These are phyloP conservation scores for Drosophila murphyi DNA, from an alignment of 1,140 invertebrate genomes.

Conservation along the genomic window DNA sequence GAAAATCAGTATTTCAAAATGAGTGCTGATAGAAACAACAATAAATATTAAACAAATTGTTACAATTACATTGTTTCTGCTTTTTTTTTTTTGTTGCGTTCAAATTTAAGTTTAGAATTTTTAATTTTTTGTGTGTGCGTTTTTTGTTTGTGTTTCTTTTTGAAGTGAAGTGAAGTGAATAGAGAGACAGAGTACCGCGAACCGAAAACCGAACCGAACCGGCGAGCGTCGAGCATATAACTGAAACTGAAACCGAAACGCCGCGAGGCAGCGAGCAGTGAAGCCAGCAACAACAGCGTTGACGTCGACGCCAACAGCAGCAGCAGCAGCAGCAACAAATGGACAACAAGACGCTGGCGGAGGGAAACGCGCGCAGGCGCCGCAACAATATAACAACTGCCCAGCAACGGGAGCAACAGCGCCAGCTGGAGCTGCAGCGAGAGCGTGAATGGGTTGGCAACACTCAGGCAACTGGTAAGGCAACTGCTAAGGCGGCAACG, in stretches of 20 bases:
- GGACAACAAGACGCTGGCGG: slow-evolving; percentile 12
- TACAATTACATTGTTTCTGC: slow-evolving; percentile 13
- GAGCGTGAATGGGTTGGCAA: neutral
- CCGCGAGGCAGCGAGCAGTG: slow-evolving; percentile 27
- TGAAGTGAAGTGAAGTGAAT: slow-evolving; percentile 14
- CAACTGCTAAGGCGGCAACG: neutral
- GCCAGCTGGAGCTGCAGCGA: neutral
- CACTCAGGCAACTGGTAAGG: neutral
- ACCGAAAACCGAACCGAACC: slow-evolving; percentile 59
- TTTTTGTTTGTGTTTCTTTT: no score
- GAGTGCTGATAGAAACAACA: slow-evolving; percentile 7
- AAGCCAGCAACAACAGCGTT: slow-evolving; percentile 5
- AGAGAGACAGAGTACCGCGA: neutral
- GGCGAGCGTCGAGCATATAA: slow-evolving; percentile 76
- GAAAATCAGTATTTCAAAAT: slow-evolving; percentile 3
- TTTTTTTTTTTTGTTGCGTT: slow-evolving; percentile 25
- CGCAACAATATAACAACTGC: slow-evolving; percentile 15
- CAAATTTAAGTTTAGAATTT: slow-evolving; percentile 62
- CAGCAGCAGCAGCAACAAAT: slow-evolving; percentile 22
- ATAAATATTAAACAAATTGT: slow-evolving; percentile 30
- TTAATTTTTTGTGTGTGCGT: neutral
- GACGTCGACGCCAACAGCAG: slow-evolving; percentile 14
- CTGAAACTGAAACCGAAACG: slow-evolving; percentile 60
- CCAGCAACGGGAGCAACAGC: slow-evolving; percentile 10
- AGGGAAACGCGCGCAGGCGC: slow-evolving; percentile 60